Evolutionary conservation across 64 coral and sea anemone genomes (phyloP), one percentile per base, ranked within the genome.

Genomic region (Hydrozoanthus tunicans): DNA sequence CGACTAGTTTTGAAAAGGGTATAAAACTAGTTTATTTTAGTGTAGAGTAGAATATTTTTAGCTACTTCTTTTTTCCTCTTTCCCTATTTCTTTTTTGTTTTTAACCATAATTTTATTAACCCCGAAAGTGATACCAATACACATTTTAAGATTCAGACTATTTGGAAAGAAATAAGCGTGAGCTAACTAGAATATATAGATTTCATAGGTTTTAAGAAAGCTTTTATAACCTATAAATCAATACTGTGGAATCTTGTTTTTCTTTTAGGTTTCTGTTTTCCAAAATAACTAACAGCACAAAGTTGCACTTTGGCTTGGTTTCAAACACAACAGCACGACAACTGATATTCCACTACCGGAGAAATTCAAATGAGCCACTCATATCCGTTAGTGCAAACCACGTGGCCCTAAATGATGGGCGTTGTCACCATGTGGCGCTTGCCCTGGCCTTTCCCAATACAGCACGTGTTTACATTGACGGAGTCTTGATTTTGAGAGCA

Each of bases 401-500:
- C 66, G 81, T 83, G 62, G 9, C 62, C 14, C 13, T 83, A 65
- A 51, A 60, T 7, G 81, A 83, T 83, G 81, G 81, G 14, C 43
- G 62, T 23, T 83, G 81, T 56, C 81, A 83, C 62, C 62, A 83
- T 7, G 81, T 83, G 81, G 81, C 81, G 9, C 61, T 83, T 32
- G 51, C 81, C 0, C 61, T 83, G 81, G 66, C 81, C 26, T 53
- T 43, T 61, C 81, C 81, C 62, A 7, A 13, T 66, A 67, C 62
- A 83, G 61, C 62, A 32, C 81, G 15, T 9, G 63, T 83, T 15
- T 83, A 66, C 32, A 9, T 67, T 83, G 62, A 83, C 17, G 81
- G 81, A 15, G 43, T 9, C 32, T 53, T 83, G 61, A 51, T 83
- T 5, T 60, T 66, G 81, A 66, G 2, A 51, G 13, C 52, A 17